Conservation (phyloP, 2,888 invertebrate species). For the Crossocerus cetratus region DNA sequence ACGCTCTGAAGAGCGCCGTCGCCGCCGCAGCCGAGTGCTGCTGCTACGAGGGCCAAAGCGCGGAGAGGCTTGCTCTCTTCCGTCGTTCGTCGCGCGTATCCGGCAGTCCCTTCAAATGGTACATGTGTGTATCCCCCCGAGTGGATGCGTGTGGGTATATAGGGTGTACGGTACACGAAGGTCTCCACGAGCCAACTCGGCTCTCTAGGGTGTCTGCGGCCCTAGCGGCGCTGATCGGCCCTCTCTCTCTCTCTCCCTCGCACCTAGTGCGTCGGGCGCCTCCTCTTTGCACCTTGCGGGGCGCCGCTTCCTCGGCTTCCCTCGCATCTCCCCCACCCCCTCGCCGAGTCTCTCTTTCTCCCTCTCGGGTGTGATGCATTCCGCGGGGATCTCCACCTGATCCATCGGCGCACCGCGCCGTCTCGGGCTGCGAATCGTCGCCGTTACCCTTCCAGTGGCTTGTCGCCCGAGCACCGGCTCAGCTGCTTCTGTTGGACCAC, state of each 20-base stretch:
- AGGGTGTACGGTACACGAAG: conserved; percentile 36
- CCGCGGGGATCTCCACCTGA: conserved; percentile 54
- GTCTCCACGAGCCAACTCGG: conserved; percentile 37
- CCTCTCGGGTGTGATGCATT: conserved; percentile 37
- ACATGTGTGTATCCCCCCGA: neutral
- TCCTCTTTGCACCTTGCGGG: neutral
- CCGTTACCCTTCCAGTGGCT: conserved; percentile 10
- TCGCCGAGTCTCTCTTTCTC: neutral
- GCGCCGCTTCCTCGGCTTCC: neutral
- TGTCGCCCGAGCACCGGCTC: conserved; percentile 32
- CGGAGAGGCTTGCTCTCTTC: conserved; percentile 29
- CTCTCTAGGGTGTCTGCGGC: conserved; percentile 33
- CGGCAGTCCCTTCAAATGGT: conserved; percentile 22
- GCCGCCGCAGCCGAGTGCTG: conserved; percentile 32
- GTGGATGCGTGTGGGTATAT: conserved; percentile 37
- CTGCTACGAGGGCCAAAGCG: conserved; percentile 14
- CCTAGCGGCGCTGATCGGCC: neutral
- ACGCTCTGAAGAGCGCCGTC: conserved; percentile 66
- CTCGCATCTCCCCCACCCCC: neutral
- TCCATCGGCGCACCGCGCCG: conserved; percentile 51
- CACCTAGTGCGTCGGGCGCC: conserved; percentile 24
- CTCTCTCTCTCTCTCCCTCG: conserved; percentile 7
- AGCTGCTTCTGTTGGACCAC: conserved; percentile 31
- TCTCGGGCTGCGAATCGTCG: conserved; percentile 41
- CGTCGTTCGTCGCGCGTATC: conserved; percentile 48